These are phyloP conservation scores for Malurus leucopterus DNA, from an alignment of 2,797 vertebrate genomes.

Conservation along the genomic window DNA sequence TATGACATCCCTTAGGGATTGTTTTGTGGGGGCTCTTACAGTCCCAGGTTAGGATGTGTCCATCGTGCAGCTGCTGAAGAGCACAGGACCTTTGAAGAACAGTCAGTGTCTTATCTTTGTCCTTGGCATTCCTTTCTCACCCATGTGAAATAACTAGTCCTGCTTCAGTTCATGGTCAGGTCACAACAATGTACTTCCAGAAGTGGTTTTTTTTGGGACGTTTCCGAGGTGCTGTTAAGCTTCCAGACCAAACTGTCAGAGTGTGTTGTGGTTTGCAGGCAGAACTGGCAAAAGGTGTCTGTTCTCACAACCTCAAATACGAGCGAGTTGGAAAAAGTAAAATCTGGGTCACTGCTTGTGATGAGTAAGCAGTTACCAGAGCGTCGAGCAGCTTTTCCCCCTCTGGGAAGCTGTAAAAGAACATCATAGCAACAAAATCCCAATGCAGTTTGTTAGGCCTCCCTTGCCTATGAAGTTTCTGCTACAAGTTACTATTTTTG, in stretches of 20 bases:
- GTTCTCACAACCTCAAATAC: conserved; percentile 24
- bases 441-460: conserved; percentile 18
- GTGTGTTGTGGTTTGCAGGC: neutral
- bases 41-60: neutral
- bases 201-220: neutral
- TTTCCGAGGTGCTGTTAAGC: neutral
- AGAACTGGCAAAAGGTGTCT: conserved; percentile 3
- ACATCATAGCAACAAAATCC: conserved; percentile 30
- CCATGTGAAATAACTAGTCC: neutral
- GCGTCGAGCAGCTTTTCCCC: rapidly evolving
- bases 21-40: neutral
- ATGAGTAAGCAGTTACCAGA: conserved; percentile 38
- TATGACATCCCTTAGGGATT: neutral
- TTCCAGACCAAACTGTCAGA: conserved; percentile 4
- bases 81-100: neutral
- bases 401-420: conserved; percentile 10
- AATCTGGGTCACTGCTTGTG: conserved; percentile 47
- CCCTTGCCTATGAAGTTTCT: neutral
- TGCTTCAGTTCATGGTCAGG: neutral
- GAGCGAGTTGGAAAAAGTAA: neutral
- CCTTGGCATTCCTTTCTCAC: neutral
- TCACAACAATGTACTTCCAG: neutral
- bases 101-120: neutral
- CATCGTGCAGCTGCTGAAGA: neutral
- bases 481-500: neutral